Evolutionary conservation across 2,888 invertebrate species (phyloP).

Genomic region (Caenorhabditis sinica): DNA sequence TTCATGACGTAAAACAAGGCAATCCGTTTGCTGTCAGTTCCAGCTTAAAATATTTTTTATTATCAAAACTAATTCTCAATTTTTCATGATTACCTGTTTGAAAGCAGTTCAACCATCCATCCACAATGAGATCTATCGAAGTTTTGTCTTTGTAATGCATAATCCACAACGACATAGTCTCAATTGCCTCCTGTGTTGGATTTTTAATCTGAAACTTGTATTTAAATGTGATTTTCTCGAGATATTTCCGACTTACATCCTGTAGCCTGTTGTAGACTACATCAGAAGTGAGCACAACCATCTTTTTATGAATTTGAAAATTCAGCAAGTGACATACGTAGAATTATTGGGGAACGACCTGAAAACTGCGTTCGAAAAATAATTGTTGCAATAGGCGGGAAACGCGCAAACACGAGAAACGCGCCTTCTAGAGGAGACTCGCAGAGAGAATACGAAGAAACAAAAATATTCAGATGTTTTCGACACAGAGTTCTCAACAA

Average conservation of each 20-base stretch:
- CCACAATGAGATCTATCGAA: slow-evolving; percentile 77
- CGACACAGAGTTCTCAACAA: neutral
- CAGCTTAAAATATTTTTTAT: slow-evolving; percentile 37
- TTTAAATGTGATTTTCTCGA: neutral
- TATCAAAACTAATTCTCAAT: neutral
- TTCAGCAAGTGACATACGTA: slow-evolving; percentile 42
- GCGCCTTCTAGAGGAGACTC: slow-evolving; percentile 17
- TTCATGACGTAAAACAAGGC: slow-evolving; percentile 98
- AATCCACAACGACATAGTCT: slow-evolving; percentile 80
- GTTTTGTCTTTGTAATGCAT: slow-evolving; percentile 79
- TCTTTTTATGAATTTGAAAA: slow-evolving; percentile 34
- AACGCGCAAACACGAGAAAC: slow-evolving; percentile 31
- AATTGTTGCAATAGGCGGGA: slow-evolving; percentile 14
- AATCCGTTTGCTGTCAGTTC: slow-evolving; percentile 85
- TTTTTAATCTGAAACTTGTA: slow-evolving; percentile 56
- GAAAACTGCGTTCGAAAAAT: neutral
- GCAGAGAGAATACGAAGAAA: neutral
- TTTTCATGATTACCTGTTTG: slow-evolving; percentile 63
- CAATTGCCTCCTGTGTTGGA: slow-evolving; percentile 74
- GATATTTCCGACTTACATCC: slow-evolving; percentile 54
- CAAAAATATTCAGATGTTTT: neutral
- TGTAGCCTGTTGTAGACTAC: slow-evolving; percentile 64
- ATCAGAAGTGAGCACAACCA: slow-evolving; percentile 68
- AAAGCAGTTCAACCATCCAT: slow-evolving; percentile 79
- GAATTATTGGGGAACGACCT: neutral